These are phyloP conservation scores for Holacanthus passer DNA, from an alignment of 2,113 vertebrate species.

Conservation along the genomic window DNA sequence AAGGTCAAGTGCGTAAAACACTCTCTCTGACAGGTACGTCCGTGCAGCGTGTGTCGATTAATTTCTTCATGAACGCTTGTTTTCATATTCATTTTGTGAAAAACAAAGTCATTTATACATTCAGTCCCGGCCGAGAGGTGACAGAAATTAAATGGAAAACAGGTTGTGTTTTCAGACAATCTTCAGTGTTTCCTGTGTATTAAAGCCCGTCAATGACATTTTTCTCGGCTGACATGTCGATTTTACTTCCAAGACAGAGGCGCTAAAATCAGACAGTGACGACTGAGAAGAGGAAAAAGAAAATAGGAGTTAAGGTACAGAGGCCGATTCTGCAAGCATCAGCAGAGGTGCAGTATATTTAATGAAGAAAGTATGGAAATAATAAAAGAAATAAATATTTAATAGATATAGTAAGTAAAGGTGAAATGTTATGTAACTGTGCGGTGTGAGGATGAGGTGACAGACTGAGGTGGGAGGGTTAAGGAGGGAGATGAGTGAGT, in stretches of 20 bases:
- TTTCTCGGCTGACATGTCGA: constrained; percentile 28
- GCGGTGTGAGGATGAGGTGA: background rate
- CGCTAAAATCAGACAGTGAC: constrained; percentile 28
- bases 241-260: constrained; percentile 18
- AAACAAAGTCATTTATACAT: background rate
- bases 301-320: background rate
- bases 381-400: background rate
- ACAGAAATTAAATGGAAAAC: background rate
- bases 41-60: background rate
- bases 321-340: background rate
- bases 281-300: too few species aligned
- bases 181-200: constrained; percentile 1
- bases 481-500: background rate
- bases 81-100: background rate
- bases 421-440: background rate
- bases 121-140: background rate
- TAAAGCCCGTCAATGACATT: background rate
- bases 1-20: constrained; percentile 5
- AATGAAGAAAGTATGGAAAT: background rate
- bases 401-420: background rate
- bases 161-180: background rate
- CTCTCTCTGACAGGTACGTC: constrained; percentile 1
- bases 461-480: background rate
- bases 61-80: background rate
- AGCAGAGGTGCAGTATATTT: background rate